Evolutionary conservation across 2,888 invertebrate species (phyloP).

Genomic region (Biston betularia): DNA sequence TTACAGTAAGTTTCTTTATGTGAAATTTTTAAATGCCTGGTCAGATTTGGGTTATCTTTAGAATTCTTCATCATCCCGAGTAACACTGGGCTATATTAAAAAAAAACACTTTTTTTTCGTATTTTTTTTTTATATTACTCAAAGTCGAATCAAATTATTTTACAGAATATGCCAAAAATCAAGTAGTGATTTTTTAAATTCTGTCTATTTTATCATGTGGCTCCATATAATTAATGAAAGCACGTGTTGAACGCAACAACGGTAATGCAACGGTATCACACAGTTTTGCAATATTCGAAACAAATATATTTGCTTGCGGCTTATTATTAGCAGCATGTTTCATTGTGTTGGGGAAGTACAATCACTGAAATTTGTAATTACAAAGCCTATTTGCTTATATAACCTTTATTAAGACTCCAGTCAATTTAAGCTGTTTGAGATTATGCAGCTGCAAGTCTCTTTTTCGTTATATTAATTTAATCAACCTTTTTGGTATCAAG

Average conservation of each 20-base stretch:
- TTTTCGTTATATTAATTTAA: not conserved
- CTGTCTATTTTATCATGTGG: not conserved
- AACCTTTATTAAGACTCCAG: not conserved
- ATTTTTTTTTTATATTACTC: no score
- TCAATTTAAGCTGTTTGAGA: no score
- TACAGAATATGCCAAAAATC: not conserved
- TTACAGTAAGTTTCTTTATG: no score
- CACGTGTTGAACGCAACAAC: conserved; percentile 36
- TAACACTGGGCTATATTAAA: no score
- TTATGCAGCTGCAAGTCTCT: no score
- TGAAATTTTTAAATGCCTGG: no score
- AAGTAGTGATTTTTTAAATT: not conserved
- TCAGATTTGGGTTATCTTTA: no score
- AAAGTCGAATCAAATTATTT: no score
- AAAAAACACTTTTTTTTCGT: no score
- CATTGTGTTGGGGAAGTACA: conserved; percentile 26
- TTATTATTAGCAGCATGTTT: conserved; percentile 18
- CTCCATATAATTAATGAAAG: conserved; percentile 30
- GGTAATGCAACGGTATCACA: conserved; percentile 37
- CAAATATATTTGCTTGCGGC: conserved; percentile 7
- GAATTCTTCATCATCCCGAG: no score
- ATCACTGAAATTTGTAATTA: conserved; percentile 1
- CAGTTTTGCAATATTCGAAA: conserved; percentile 28
- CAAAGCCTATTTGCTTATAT: not conserved
- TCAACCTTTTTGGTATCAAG: no score